Conservation (phyloP, 2,888 invertebrate species). For the Melinopterus prodromus region DNA sequence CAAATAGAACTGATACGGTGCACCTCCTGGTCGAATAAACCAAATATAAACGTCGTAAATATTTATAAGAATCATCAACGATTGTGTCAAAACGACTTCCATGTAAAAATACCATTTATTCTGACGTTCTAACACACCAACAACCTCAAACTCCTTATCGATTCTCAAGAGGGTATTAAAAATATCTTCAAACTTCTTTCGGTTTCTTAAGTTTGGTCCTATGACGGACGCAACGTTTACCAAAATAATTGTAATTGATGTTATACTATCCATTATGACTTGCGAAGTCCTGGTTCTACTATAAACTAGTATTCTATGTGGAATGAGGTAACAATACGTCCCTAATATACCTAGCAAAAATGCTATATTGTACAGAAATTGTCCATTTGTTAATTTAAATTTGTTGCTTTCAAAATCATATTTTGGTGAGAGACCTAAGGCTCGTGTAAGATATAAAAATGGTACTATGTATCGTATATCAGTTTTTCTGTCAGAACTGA, state of each 20-base stretch:
- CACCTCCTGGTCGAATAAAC: background rate
- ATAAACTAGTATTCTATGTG: background rate
- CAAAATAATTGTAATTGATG: background rate
- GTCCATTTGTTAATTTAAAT: background rate
- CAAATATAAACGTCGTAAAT: background rate
- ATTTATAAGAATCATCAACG: background rate
- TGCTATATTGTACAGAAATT: background rate
- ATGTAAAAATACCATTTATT: background rate
- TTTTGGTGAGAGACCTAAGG: background rate
- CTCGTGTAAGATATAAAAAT: background rate
- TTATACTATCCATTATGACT: background rate
- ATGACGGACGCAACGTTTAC: background rate
- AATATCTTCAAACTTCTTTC: background rate
- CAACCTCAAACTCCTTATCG: background rate
- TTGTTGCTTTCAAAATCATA: background rate
- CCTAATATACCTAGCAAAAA: background rate
- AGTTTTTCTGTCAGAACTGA: background rate
- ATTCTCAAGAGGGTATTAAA: background rate
- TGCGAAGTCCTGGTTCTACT: background rate
- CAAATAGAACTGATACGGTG: background rate
- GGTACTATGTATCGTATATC: background rate
- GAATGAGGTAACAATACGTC: background rate
- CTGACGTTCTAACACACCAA: background rate
- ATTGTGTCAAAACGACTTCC: background rate
- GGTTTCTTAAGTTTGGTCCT: background rate